Evolutionary conservation across 2,113 vertebrate species (phyloP).

Genomic region (Trogon surrucura): DNA sequence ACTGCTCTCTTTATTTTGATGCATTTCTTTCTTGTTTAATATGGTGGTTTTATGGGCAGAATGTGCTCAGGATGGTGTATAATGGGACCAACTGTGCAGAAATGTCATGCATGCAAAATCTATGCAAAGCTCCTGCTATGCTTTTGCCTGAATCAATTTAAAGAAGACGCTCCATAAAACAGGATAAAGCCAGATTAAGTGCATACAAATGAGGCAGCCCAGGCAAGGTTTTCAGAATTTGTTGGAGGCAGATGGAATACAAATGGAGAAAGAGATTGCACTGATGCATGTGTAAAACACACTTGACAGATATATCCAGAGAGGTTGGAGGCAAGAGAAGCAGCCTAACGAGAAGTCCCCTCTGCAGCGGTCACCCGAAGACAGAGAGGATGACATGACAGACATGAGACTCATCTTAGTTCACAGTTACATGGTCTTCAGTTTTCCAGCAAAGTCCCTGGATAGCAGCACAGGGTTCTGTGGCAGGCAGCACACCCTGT

Average conservation of each 20-base stretch:
- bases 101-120: conserved; percentile 75
- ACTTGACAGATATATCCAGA: background rate
- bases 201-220: conserved; percentile 72
- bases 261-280: conserved; percentile 50
- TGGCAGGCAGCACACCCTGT: background rate
- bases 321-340: background rate
- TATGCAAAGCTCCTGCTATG: conserved; percentile 71
- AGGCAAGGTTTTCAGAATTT: conserved; percentile 50
- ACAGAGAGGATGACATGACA: background rate
- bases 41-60: conserved; percentile 43
- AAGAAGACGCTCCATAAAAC: conserved; percentile 72
- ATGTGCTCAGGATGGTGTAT: conserved; percentile 62
- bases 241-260: conserved; percentile 64
- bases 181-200: conserved; percentile 75
- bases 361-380: background rate
- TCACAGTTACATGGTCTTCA: background rate
- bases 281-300: conserved; percentile 24
- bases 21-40: conserved; percentile 27
- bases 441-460: background rate
- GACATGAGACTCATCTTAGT: background rate
- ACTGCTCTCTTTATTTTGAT: background rate
- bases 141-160: conserved; percentile 71
- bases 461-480: background rate
- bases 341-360: background rate
- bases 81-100: conserved; percentile 75